phyloP scores from a whole-genome alignment of 2,113 vertebrate species.

The Oreochromis tanganicae region DNA sequence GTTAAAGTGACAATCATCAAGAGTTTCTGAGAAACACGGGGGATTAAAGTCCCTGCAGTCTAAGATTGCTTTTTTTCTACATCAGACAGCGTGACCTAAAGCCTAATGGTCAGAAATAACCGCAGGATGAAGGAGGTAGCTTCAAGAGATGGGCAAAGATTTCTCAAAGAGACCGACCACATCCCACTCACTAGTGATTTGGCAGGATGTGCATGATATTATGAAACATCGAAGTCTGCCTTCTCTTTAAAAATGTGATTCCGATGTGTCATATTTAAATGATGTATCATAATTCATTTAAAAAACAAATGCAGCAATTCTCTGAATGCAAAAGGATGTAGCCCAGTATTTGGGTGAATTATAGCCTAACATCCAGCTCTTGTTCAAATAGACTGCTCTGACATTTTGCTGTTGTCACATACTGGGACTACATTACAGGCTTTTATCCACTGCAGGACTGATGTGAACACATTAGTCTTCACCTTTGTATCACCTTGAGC shows the following conservation, averaged over 20 bases:
- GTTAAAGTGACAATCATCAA: conserved; percentile 40
- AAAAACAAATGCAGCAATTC: neutral
- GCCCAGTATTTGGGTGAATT: neutral
- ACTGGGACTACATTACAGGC: neutral
- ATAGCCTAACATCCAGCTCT: conserved; percentile 23
- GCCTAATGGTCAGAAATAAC: conserved; percentile 25
- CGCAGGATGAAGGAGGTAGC: neutral
- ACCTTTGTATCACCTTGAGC: conserved; percentile 3
- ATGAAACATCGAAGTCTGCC: neutral
- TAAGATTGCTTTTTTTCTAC: conserved; percentile 22
- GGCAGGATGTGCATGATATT: neutral
- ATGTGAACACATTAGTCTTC: conserved; percentile 18
- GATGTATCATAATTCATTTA: neutral
- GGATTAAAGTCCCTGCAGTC: conserved; percentile 10
- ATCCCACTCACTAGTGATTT: conserved; percentile 37
- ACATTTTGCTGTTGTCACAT: conserved; percentile 32
- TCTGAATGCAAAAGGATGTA: neutral
- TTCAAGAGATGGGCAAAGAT: neutral
- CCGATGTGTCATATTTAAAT: neutral
- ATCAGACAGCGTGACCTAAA: conserved; percentile 18
- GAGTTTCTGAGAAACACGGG: conserved; percentile 26
- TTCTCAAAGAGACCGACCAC: neutral
- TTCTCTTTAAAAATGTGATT: neutral
- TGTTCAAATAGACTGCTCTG: neutral
- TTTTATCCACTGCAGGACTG: neutral